Evolutionary conservation across 2,113 vertebrate genomes (phyloP).

Genomic region (Scalopus aquaticus): DNA sequence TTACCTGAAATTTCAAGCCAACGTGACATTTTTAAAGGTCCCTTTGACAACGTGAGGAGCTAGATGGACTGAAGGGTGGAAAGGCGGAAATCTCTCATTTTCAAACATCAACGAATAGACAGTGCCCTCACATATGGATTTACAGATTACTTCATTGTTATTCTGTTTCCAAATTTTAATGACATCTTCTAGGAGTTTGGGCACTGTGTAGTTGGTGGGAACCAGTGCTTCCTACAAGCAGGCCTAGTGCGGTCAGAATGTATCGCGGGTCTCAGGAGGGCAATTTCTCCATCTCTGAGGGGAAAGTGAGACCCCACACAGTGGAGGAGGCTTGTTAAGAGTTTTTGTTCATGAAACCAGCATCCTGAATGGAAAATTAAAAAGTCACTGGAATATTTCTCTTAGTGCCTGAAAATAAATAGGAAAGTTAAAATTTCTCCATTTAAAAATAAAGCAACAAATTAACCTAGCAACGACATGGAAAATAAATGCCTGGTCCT

Average conservation of each 20-base stretch:
- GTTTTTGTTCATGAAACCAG: constrained; percentile 38
- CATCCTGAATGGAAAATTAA: constrained; percentile 47
- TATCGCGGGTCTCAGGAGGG: background rate
- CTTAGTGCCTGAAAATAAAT: constrained; percentile 65
- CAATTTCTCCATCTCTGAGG: background rate
- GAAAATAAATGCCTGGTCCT: constrained; percentile 28
- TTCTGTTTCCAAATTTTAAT: constrained; percentile 10
- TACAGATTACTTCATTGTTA: background rate
- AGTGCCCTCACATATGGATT: background rate
- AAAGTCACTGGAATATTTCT: background rate
- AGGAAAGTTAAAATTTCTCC: constrained; percentile 56
- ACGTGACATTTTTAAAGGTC: background rate
- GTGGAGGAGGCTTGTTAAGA: background rate
- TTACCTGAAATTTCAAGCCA: constrained; percentile 20
- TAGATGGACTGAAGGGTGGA: background rate
- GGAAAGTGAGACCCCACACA: background rate
- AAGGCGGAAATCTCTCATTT: background rate
- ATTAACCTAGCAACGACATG: constrained; percentile 31
- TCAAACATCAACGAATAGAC: constrained; percentile 3
- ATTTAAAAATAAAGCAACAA: constrained; percentile 63
- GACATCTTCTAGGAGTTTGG: background rate
- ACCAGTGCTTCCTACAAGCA: background rate
- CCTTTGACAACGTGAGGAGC: background rate
- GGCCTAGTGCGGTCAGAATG: background rate
- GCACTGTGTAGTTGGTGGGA: background rate